Base-by-base conservation (phyloP, 2,888 invertebrate species). In the Diabrotica balteata region DNA sequence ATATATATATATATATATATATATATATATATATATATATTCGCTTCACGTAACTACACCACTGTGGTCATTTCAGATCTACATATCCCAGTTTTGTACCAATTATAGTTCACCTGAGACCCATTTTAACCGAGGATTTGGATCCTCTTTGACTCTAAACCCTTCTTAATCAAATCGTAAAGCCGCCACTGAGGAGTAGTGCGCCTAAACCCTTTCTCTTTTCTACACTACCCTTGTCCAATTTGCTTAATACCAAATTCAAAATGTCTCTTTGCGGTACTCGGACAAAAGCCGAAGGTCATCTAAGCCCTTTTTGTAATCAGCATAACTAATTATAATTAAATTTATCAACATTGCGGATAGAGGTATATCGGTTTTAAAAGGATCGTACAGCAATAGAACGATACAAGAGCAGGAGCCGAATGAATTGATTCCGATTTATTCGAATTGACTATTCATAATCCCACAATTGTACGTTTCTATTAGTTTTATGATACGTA, bases 311-410 rank as follows among this genome's bases (percentile, higher is more conserved):
- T 67, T 70, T 67, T 67, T 62, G 67, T 62, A 70, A 70, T 70
- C 59, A 70, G 60, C 67, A 65, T 67, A 62, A 59, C 64, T 70
- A 67, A 70, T 70, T 67, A 53, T 67, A 64, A 70, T 70, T 58
- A 67, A 67, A 70, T 67, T 70, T 59, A 32, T 52, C 57, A 63
- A 59, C 63, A 60, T 59, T 22, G 44, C 50, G 53, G 44, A 43
- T 59, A 32, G 32, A 32, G 32, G 32, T 32, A 32, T 32, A 32
- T 32, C 32, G 32, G 32, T 4, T 32, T 32, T 32, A 5, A 32
- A 32, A 32, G 32, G 5, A 5, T 32, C 32, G 32, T 32, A 32
- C 32, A 32, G 32, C 32, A 32, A 32, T 32, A 32, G 32, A 32
- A 32, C 32, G 32, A 32, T 32, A 32, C 32, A 32, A 32, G 4